Evolutionary conservation across 1,140 invertebrate species (phyloP), one percentile per base, ranked within the genome.

Genomic region (Geopemphigus sp.): DNA sequence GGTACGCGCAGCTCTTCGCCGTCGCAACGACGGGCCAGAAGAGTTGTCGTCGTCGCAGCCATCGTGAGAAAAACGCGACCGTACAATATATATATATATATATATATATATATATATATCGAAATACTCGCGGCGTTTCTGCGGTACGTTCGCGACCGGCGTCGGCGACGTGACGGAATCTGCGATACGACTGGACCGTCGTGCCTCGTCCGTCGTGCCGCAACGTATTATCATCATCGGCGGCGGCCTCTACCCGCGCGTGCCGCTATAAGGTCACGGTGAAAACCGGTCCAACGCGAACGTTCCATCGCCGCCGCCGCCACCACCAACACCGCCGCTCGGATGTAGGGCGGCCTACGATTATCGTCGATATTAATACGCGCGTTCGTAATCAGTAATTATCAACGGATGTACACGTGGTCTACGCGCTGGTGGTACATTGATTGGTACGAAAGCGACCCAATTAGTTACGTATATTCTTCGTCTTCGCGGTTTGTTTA

Each of bases 1-100:
- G 80, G 81, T 19, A 80, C 66, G 47, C 80, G 81, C 5, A 82
- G 56, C 32, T 53, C 70, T 59, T 74, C 54, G 56, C 47, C 39
- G 66, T 47, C 29, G 29, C 54, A n/a, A 80, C 39, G 39, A 17
- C n/a, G 54, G 3, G 19, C 29, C 4, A 22, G 32, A n/a, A n/a
- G n/a, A 1, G 56, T 19, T 1, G 64, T 12, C 32, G 64, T 11
- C 5, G 11, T 14, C 61, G 61, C 12, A 0, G 66, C 66, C 39
- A 26, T 68, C 64, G 47, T 68, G 12, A n/a, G n/a, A n/a, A n/a
- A n/a, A n/a, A n/a, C n/a, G n/a, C n/a, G n/a, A n/a, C n/a, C n/a
- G n/a, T n/a, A n/a, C n/a, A n/a, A n/a, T n/a, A n/a, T n/a, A n/a
- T n/a, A n/a, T n/a, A n/a, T n/a, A n/a, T n/a, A n/a, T n/a, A n/a